These are phyloP conservation scores for Ateles fusciceps DNA, from an alignment of 2,797 vertebrate genomes.

Conservation along the genomic window DNA sequence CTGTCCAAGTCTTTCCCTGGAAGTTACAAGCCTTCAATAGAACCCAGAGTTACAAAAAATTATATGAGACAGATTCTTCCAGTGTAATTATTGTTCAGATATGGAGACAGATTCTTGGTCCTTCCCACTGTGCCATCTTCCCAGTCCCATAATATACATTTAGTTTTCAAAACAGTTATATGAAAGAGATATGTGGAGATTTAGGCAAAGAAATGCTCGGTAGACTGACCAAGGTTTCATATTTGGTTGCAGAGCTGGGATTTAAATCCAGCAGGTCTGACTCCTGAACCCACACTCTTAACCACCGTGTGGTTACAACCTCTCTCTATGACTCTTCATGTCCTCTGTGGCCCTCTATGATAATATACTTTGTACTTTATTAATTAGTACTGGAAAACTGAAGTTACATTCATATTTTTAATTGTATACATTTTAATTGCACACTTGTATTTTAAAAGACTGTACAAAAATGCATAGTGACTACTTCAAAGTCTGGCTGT, in stretches of 20 bases:
- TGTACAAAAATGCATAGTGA: not conserved
- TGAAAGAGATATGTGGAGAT: not conserved
- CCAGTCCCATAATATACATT: not conserved
- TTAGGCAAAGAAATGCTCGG: not conserved
- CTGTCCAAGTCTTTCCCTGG: no score
- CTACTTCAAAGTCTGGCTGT: conserved; percentile 27
- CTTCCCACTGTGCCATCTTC: not conserved
- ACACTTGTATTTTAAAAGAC: not conserved
- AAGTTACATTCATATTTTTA: not conserved
- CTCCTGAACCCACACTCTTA: not conserved
- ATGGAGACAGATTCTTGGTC: not conserved
- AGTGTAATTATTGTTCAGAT: not conserved
- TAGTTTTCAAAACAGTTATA: not conserved
- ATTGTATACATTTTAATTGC: not conserved
- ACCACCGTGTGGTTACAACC: accelerated
- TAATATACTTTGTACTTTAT: not conserved
- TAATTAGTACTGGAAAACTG: not conserved
- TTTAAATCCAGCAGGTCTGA: not conserved
- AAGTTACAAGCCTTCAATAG: not conserved
- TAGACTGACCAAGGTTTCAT: not conserved
- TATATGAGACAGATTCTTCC: not conserved
- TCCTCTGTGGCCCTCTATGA: not conserved
- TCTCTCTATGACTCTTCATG: not conserved
- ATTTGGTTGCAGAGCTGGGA: not conserved
- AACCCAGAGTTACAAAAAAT: not conserved